These are phyloP conservation scores for Spinibarbus caldwelli DNA, from an alignment of 2,797 vertebrate species.

Conservation along the genomic window DNA sequence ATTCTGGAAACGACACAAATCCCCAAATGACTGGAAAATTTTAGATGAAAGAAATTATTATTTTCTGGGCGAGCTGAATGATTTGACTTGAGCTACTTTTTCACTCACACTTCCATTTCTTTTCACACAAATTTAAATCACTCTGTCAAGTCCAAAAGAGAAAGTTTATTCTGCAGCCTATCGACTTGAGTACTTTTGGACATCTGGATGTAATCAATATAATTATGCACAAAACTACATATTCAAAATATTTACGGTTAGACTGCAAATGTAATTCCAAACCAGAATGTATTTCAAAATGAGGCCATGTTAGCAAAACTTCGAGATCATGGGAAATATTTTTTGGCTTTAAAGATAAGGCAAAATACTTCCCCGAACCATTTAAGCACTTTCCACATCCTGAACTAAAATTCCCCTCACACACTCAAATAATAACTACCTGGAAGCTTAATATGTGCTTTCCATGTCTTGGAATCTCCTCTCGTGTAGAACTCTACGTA, in stretches of 20 bases:
- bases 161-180: constrained; percentile 14
- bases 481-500: constrained; percentile 90
- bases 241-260: constrained; percentile 59
- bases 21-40: background rate
- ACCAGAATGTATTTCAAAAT: constrained; percentile 54
- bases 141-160: background rate
- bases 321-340: constrained; percentile 27
- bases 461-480: constrained; percentile 88
- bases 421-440: constrained; percentile 72
- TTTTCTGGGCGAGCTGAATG: background rate
- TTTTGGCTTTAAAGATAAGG: constrained; percentile 32
- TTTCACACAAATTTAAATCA: constrained; percentile 10
- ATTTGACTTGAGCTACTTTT: background rate
- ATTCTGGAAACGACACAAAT: background rate
- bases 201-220: constrained; percentile 65
- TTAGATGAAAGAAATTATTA: constrained; percentile 1
- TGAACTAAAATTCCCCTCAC: background rate
- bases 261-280: constrained; percentile 43
- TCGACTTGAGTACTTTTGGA: constrained; percentile 37
- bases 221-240: constrained; percentile 56
- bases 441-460: constrained; percentile 85
- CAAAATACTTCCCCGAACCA: constrained; percentile 11
- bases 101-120: background rate
- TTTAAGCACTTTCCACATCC: constrained; percentile 13
- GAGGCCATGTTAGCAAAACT: constrained; percentile 14